A percentile compares a stretch with the other conserved stretches of the same genome.
Evolutionary conservation across 2,797 vertebrate genomes (phyloP).

Genomic region (Valencia hispanica): DNA sequence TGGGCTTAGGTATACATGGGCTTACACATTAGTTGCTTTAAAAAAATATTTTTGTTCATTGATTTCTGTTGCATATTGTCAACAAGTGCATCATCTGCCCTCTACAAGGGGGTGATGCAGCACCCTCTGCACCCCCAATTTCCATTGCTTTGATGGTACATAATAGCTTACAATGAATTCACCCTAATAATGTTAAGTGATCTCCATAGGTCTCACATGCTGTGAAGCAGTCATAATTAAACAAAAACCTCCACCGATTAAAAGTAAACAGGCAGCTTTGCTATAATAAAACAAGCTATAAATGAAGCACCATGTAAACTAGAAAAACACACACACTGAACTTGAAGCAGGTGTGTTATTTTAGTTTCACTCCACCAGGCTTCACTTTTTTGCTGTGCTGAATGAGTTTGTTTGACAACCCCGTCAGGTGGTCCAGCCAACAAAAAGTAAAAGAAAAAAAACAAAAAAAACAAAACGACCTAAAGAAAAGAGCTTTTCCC

Average conservation of each 20-base stretch:
- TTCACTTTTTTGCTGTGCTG: slow-evolving; percentile 12
- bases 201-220: background rate
- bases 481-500: background rate
- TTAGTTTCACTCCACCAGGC: slow-evolving; percentile 4
- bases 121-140: background rate
- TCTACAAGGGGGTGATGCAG: background rate
- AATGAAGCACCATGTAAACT: background rate
- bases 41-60: background rate
- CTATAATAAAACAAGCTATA: background rate
- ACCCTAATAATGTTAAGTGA: background rate
- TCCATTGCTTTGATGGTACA: background rate
- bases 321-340: background rate
- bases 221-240: background rate
- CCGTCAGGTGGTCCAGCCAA: slow-evolving; percentile 32
- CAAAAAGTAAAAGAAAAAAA: background rate
- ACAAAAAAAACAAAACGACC: no score
- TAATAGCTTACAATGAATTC: background rate
- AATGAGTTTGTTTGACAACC: slow-evolving; percentile 37
- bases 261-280: background rate
- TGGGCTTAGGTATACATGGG: background rate
- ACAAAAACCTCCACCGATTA: background rate
- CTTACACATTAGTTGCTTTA: background rate
- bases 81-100: background rate
- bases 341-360: slow-evolving; percentile 4
- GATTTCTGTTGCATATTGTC: background rate